These are phyloP conservation scores for Hypothenemus hampei DNA, from an alignment of 1,140 invertebrate species.

Conservation along the genomic window DNA sequence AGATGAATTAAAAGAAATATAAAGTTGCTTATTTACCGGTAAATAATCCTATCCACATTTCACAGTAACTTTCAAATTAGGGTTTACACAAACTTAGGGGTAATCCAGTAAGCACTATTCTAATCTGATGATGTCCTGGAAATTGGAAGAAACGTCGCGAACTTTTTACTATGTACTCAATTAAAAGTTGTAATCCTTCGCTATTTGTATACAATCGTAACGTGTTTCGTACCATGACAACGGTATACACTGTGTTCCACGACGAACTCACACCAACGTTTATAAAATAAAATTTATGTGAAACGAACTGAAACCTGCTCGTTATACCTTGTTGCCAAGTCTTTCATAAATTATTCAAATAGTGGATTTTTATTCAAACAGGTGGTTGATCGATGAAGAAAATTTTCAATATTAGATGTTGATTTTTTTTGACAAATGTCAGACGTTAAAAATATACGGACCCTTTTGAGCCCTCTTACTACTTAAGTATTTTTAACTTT, in stretches of 20 bases:
- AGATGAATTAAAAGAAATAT: no score
- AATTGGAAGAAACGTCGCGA: background rate
- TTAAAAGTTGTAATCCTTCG: background rate
- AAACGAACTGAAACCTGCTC: conserved; percentile 27
- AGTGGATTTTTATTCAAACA: no score
- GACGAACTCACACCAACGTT: conserved; percentile 6
- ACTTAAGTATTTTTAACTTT: no score
- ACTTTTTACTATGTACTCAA: background rate
- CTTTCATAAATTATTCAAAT: background rate
- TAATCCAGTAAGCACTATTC: background rate
- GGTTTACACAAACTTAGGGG: background rate
- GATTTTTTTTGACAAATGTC: no score
- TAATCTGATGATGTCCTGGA: background rate
- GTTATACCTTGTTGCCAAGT: conserved; percentile 10
- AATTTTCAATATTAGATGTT: no score
- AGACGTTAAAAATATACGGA: no score
- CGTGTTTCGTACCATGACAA: conserved; percentile 23
- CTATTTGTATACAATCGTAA: conserved; percentile 23
- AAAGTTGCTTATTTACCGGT: background rate
- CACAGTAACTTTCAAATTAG: background rate
- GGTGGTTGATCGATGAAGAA: no score
- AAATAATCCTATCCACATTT: background rate
- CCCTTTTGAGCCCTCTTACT: no score
- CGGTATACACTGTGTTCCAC: conserved; percentile 11
- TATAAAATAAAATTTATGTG: conserved; percentile 11